Base-by-base conservation (phyloP, 2,113 vertebrate genomes). In the Eretmochelys imbricata region DNA sequence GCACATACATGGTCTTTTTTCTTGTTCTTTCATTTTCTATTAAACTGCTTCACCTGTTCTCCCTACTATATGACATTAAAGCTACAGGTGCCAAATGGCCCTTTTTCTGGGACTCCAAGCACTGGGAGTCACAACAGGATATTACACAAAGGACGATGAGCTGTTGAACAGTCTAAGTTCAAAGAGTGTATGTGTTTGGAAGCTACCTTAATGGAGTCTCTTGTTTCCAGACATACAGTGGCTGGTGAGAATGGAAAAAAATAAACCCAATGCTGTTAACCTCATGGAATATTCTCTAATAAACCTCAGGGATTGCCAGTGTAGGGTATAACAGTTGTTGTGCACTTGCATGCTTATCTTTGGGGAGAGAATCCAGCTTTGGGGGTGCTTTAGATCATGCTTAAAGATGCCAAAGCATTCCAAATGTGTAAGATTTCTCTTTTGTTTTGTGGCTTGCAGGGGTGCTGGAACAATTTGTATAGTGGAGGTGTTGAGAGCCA, bases 61-160 rank as follows among this genome's bases (percentile, higher is more conserved):
- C 35, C 75, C 0, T 0, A 9, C 27, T 29, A 1, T 0, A 6
- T 3, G 13, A 48, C 2, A 5, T 17, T 0, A 6, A 69, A 49
- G 78, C 57, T 50, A 3, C 22, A 24, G 72, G 17, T 13, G 75
- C 24, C 42, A 78, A 27, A 27, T 13, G 38, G 12, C 75, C 42
- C n/a, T 24, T 78, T 48, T 27, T 13, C 24, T 27, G 25, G 75
- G 10, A 48, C 75, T 78, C 75, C 13, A 27, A 48, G 75, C 24
- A 27, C 24, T 78, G 75, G 38, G 75, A 48, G 69, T 20, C 19
- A 29, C 59, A 50, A 5, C 6, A 54, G 14, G 54, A 0, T 0
- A 9, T 76, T 54, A 31, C 31, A 6, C 25, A 5, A 65, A 53
- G 29, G 46, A 35, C 19, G 2, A 75, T 31, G 84, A 31, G 91